Base-by-base conservation (phyloP, 1,140 invertebrate genomes). In the Drosophila serrata region DNA sequence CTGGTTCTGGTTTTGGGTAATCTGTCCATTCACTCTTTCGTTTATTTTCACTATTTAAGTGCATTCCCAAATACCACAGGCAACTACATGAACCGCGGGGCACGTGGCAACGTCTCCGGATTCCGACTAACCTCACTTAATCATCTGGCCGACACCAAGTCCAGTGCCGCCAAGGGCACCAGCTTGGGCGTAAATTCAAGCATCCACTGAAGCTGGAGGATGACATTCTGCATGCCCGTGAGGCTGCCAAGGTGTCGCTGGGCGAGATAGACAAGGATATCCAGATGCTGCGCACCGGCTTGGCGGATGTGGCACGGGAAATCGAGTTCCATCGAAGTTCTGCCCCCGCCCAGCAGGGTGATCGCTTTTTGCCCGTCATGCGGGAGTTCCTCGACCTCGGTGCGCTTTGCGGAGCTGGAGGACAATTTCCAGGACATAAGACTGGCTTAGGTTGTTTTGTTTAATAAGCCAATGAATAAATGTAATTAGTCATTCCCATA, bases 301-400 rank as follows among this genome's bases (percentile, higher is more conserved):
- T 99, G 39, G 95, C 96, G 64, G 98, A 98, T 92, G 97, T 99
- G 37, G 95, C 97, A 56, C 93, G 96, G 77, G 98, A 99, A 93
- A 95, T 99, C 73, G 97, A 98, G 92, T 99, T 98, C 93, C 98
- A 98, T 93, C 95, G 62, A 94, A 97, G 91, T 94, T 93, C 82
- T 57, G 88, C 94, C 6, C 94, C 95, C 37, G 94, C 95, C 12
- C 94, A 95, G 56, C 94, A 95, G 42, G 95, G 96, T 19, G 98
- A 99, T 93, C 96, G 96, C 91, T 99, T 99, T 93, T 94, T 98
- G 63, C 96, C 97, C 5, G 97, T 98, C 8, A 99, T 99, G 97
- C 95, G 97, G 68, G 98, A 99, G 90, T 99, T 99, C 97, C 0
- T 96, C 97, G 69, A 98, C 98, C n/a, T n/a, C n/a, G n/a, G n/a